These are phyloP conservation scores for Deladenus siricidicola DNA, from an alignment of 2,888 invertebrate species.

Conservation along the genomic window DNA sequence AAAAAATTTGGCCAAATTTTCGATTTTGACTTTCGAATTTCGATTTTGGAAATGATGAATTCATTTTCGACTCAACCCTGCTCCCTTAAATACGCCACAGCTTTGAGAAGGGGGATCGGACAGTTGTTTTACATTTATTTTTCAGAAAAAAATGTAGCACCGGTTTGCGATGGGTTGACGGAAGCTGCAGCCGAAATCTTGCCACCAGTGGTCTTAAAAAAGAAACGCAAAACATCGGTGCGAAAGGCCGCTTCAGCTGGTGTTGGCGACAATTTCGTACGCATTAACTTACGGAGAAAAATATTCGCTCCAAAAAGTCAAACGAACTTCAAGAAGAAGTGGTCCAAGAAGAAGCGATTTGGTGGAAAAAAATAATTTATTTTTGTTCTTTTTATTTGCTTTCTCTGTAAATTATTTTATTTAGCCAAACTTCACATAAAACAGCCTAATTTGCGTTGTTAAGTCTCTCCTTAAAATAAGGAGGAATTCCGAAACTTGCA, in stretches of 20 bases:
- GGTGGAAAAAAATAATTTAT: not conserved
- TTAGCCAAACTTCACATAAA: not conserved
- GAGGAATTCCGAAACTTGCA: too few relatives aligned
- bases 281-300: constrained; percentile 3
- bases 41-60: too few relatives aligned
- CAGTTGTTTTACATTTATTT: too few relatives aligned
- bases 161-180: too few relatives aligned
- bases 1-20: too few relatives aligned
- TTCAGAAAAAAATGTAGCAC: not conserved
- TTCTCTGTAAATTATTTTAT: not conserved
- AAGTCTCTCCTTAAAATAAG: too few relatives aligned
- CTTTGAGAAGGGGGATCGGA: too few relatives aligned
- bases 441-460: too few relatives aligned
- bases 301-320: constrained; percentile 1
- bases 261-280: not conserved
- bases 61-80: too few relatives aligned
- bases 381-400: not conserved
- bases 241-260: not conserved
- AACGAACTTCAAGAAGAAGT: constrained; percentile 7
- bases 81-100: too few relatives aligned
- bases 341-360: not conserved
- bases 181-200: not conserved
- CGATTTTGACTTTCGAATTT: too few relatives aligned
- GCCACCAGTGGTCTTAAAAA: not conserved
- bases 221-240: not conserved